Evolutionary conservation across 1,140 invertebrate species (phyloP), one percentile per base, ranked within the genome.

Genomic region (Augochlora pura): DNA sequence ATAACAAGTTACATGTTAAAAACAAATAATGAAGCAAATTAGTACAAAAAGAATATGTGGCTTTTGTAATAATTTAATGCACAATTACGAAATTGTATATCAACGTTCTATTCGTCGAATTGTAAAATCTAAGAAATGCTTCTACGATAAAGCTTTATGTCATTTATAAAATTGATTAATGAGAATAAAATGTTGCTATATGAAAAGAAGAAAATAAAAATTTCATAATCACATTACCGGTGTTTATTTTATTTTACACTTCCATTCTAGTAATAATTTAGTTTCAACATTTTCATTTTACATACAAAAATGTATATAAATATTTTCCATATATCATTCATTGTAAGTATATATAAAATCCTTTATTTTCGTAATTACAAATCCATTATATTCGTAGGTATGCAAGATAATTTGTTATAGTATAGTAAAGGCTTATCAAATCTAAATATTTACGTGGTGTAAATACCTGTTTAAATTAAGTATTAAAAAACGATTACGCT

Each of bases 41-140:
- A 79, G 77, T 79, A 79, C 77, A 79, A 79, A 79, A 79, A 60
- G 49, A 57, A 25, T 64, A 77, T 64, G 59, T 73, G 77, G 70
- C 70, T 74, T 73, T 79, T 79, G 38, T 79, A 52, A 79, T 79
- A 46, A 60, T 79, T 63, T 79, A 79, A 79, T 79, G 70, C 70
- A 73, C 62, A 21, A 42, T 67, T 73, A 66, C 59, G 46, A 79
- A 73, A 60, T 72, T 78, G 27, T 78, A 72, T 63, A 72, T 66
- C 69, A 74, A 73, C 64, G 70, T 73, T 79, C 63, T 79, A 74
- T 38, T 23, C 32, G 64, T 74, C 52, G 66, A 74, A 66, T 38
- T 79, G 16, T 79, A 65, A 59, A 57, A 38, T 66, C 14, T 66
- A 59, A 79, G 27, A 79, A 79, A 66, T 68, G 46, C 72, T 76